Evolutionary conservation across 2,888 invertebrate genomes (phyloP).

Genomic region (Lepidochitona cinerea): DNA sequence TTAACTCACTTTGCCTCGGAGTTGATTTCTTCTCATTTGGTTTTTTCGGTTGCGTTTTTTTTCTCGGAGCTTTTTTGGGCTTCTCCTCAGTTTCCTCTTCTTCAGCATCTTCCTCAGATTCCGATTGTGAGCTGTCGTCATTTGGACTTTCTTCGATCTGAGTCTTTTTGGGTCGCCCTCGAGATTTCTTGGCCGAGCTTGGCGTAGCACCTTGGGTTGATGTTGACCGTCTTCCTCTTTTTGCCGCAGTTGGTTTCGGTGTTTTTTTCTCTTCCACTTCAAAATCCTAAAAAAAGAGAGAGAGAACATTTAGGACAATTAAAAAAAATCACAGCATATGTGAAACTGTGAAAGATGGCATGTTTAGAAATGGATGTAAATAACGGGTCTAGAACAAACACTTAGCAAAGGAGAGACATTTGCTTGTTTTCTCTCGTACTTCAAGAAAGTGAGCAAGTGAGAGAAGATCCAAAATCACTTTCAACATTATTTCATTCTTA

Average conservation of each 20-base stretch:
- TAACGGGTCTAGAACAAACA: too few relatives aligned
- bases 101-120: slow-evolving; percentile 13
- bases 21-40: slow-evolving; percentile 9
- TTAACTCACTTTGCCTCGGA: slow-evolving; percentile 2
- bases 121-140: slow-evolving; percentile 17
- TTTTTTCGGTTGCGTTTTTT: slow-evolving; percentile 9
- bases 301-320: not conserved
- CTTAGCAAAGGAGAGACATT: too few relatives aligned
- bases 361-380: too few relatives aligned
- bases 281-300: slow-evolving; percentile 1
- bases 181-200: slow-evolving; percentile 18
- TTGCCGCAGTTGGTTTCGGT: not conserved
- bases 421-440: too few relatives aligned
- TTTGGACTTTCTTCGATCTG: slow-evolving; percentile 23
- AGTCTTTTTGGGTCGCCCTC: slow-evolving; percentile 21
- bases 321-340: not conserved
- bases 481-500: too few relatives aligned
- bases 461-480: too few relatives aligned
- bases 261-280: not conserved
- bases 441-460: too few relatives aligned
- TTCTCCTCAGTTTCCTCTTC: too few relatives aligned
- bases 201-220: not conserved
- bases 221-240: not conserved
- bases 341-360: too few relatives aligned
- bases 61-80: slow-evolving; percentile 11